Evolutionary conservation across 1,140 invertebrate genomes (phyloP).

Genomic region (Lepeophtheirus salmonis): DNA sequence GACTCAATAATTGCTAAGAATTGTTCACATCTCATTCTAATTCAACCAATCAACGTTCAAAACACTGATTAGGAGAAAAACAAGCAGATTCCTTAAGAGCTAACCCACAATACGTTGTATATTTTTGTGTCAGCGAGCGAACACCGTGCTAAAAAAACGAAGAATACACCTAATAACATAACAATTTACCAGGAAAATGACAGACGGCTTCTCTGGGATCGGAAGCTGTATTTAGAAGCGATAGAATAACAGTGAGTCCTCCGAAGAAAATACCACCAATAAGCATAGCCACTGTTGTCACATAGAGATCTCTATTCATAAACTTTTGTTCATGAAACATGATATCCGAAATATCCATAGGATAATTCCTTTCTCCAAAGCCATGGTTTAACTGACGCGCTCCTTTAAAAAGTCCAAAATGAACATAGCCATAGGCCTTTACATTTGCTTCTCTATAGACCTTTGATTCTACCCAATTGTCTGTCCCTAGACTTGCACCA

Average conservation of each 20-base stretch:
- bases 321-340: neutral
- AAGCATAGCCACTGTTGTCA: conserved; percentile 1
- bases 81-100: no score
- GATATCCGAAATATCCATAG: neutral
- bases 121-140: no score
- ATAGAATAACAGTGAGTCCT: neutral
- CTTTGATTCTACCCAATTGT: neutral
- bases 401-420: conserved; percentile 4
- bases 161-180: neutral
- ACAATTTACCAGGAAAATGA: conserved; percentile 3
- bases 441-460: neutral
- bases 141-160: neutral
- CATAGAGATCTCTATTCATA: conserved; percentile 5
- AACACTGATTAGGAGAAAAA: no score
- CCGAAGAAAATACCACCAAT: no score
- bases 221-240: neutral
- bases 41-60: no score
- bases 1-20: no score
- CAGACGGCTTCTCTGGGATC: neutral
- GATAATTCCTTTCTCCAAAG: conserved; percentile 5
- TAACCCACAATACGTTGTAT: no score
- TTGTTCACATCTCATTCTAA: no score
- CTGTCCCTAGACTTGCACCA: neutral
- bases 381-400: neutral
- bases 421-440: neutral